Evolutionary conservation across 2,888 invertebrate genomes (phyloP), one percentile per base, ranked within the genome.

Genomic region (Nymphalis urticae): DNA sequence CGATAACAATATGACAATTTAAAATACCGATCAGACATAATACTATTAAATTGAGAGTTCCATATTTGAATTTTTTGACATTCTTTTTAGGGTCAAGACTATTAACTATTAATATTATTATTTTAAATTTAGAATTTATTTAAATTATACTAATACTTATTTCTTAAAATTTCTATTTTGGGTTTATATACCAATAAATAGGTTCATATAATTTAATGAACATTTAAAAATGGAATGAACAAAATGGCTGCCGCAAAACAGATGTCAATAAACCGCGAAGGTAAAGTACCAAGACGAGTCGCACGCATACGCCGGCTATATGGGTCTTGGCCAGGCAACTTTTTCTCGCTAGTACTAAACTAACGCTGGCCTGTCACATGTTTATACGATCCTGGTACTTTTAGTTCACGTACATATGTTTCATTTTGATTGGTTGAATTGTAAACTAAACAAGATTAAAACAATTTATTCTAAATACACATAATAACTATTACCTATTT

Each of bases 261-360:
- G 76, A 76, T 77, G 79, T 77, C 79, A 76, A 77, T 75, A 79
- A 78, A 79, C 77, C 69, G 64, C 64, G 76, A 79, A 77, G 75
- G 79, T 73, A 69, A 85, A 90, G 89, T 87, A 91, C 82, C 90
- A 91, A 91, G 85, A 85, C 80, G 76, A 72, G 73, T 80, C 76
- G 85, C 77, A 75, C 82, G 83, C 83, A 83, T 84, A 76, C 76
- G 78, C 71, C 74, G 75, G 82, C 82, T 90, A 92, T 89, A 92
- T 92, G 87, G 92, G 92, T 92, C 92, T 92, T 92, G 92, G 92
- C 87, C 92, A 89, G 85, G 86, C 91, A 92, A 92, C 92, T 92
- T 92, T 92, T 92, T 92, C 92, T 92, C 84, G 81, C 82, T 84
- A 85, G 84, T 85, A 84, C 87, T 85, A 85, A 86, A 82, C 82